Evolutionary conservation across 2,113 vertebrate genomes (phyloP).

Genomic region (Malurus elegans): DNA sequence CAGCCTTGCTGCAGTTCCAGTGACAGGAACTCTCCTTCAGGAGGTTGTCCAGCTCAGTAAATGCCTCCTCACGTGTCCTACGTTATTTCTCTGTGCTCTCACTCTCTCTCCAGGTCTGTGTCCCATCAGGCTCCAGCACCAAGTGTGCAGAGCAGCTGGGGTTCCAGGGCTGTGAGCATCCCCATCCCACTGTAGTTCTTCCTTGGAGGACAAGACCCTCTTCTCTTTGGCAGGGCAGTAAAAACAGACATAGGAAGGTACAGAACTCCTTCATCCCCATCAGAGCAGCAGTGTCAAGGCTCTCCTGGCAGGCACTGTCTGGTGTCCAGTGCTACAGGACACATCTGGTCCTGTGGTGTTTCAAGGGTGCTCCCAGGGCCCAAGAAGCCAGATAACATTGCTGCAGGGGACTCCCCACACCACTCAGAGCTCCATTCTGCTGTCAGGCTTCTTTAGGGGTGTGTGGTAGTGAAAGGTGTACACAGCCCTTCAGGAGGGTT

Average conservation of each 20-base stretch:
- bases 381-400: background rate
- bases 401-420: background rate
- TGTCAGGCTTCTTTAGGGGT: background rate
- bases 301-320: background rate
- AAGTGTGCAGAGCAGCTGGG: background rate
- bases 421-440: background rate
- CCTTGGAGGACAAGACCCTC: too few species aligned
- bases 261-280: background rate
- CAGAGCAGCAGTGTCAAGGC: background rate
- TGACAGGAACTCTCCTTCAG: background rate
- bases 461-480: background rate
- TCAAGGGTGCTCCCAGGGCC: background rate
- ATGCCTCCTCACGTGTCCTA: rapidly evolving
- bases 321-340: too few species aligned
- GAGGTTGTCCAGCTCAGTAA: background rate
- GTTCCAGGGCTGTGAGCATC: background rate
- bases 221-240: background rate
- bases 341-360: background rate
- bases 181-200: background rate
- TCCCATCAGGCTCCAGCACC: background rate
- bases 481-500: background rate
- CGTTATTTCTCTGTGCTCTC: background rate
- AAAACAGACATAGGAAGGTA: background rate
- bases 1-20: background rate
- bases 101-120: background rate